Evolutionary conservation across 64 coral and sea anemone species (phyloP).

Genomic region (Porites lutea): DNA sequence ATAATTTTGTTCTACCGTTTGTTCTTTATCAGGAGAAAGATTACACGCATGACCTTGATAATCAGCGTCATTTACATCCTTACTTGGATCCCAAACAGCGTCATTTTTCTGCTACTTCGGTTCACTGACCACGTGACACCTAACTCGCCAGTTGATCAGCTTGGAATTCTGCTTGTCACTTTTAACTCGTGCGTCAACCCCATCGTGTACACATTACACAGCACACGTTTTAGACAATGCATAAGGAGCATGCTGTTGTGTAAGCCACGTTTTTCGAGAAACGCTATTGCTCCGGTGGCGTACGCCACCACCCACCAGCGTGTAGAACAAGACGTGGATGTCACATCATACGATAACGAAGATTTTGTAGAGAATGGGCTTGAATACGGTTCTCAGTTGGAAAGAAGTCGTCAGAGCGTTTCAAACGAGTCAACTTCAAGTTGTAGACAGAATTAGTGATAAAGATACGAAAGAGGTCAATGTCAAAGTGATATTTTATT

Average conservation of each 20-base stretch:
- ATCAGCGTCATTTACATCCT: slow-evolving; percentile 26
- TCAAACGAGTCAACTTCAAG: not conserved
- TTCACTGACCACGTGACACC: not conserved
- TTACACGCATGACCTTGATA: slow-evolving; percentile 5
- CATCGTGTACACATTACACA: slow-evolving; percentile 18
- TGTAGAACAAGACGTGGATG: not conserved
- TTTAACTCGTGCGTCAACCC: slow-evolving; percentile 38
- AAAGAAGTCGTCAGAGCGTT: not conserved
- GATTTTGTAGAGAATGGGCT: slow-evolving; percentile 4
- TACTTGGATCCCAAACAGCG: slow-evolving; percentile 40
- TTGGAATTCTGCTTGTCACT: slow-evolving; percentile 6
- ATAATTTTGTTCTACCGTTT: no score
- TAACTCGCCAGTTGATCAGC: not conserved
- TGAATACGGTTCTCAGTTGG: not conserved
- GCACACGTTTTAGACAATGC: not conserved
- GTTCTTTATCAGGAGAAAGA: slow-evolving; percentile 11
- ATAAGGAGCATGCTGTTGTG: slow-evolving; percentile 3
- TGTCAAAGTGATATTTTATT: no score
- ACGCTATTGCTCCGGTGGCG: not conserved
- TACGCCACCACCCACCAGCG: not conserved
- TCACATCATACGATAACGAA: slow-evolving; percentile 20
- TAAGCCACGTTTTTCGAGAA: not conserved
- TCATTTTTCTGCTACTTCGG: slow-evolving; percentile 4
- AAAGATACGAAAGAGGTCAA: no score
- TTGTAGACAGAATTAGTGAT: no score